A percentile compares a stretch with the other conserved stretches of the same genome.
phyloP scores from a whole-genome alignment of 2,113 vertebrate genomes.

The Protobothrops mucrosquamatus region DNA sequence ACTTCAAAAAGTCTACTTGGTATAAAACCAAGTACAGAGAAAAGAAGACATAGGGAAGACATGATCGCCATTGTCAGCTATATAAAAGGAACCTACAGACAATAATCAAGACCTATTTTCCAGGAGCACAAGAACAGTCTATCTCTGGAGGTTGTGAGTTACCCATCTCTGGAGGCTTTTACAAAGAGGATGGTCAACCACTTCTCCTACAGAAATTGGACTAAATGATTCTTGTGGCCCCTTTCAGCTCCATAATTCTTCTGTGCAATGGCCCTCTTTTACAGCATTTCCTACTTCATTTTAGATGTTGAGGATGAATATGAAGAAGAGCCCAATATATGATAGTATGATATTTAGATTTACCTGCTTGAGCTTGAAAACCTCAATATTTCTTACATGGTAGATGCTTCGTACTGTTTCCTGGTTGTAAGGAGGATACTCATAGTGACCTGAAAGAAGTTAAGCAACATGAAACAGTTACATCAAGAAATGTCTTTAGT shows the following conservation, averaged over 20 bases:
- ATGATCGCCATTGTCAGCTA: too few species aligned
- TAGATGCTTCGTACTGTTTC: slow-evolving; percentile 92
- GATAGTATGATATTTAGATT: slow-evolving; percentile 25
- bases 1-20: too few species aligned
- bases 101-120: too few species aligned
- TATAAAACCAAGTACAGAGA: too few species aligned
- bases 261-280: background rate
- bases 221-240: background rate
- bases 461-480: slow-evolving; percentile 19
- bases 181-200: background rate
- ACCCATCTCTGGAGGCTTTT: background rate
- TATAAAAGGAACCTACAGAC: too few species aligned
- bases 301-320: background rate
- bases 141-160: background rate
- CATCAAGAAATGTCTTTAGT: background rate
- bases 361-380: slow-evolving; percentile 98
- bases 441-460: slow-evolving; percentile 86
- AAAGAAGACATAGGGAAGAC: too few species aligned
- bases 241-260: background rate
- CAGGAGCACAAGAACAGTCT: too few species aligned
- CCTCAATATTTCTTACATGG: slow-evolving; percentile 92
- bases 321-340: background rate
- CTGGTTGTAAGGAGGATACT: slow-evolving; percentile 89
- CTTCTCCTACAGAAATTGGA: background rate
- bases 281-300: background rate